Evolutionary conservation across 2,113 vertebrate genomes (phyloP), one percentile per base, ranked within the genome.

Genomic region (Octodon degus): DNA sequence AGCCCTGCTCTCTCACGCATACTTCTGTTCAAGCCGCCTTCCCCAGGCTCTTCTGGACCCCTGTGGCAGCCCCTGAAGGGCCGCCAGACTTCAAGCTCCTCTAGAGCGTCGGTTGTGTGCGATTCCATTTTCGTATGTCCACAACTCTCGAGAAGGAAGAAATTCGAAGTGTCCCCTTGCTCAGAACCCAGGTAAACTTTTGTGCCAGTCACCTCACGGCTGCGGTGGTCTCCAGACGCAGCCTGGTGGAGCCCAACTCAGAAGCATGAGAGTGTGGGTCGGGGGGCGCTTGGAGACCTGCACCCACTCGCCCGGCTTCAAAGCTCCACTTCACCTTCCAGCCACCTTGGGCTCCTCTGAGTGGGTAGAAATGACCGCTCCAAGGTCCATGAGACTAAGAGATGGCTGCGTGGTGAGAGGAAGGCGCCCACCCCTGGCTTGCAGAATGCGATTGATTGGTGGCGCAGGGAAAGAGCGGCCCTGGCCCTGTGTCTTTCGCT

Each of bases 351-450:
- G 74, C 67, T 89, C 74, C 55, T 47, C 19, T 76, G 12, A 14
- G 43, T 22, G 55, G 30, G 32, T 22, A 50, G 55, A 92, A 68
- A 19, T n/a, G 17, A 70, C n/a, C 0, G 12, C n/a, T 76, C 19
- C 0, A 0, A 68, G n/a, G 53, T 19, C n/a, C 47, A 5, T 2
- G 0, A 79, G 19, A 62, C 43, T 0, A 9, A 58, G 43, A 1
- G 11, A 67, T 19, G 58, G 14, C 24, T 11, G 32, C 37, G 27
- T 7, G 6, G 3, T 0, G 5, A 72, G 34, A 82, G 67, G 22
- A 72, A 40, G 34, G 5, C 30, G 55, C 22, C 0, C 68, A 13
- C 16, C 58, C 9, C 0, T 8, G 76, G 40, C 68, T 60, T 76
- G 2, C 37, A 74, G 53, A 62, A 43, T 0, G 13, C 12, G 2